Evolutionary conservation across 2,797 vertebrate genomes (phyloP), one percentile per base, ranked within the genome.

Genomic region (Rhabdophis nuchalis): DNA sequence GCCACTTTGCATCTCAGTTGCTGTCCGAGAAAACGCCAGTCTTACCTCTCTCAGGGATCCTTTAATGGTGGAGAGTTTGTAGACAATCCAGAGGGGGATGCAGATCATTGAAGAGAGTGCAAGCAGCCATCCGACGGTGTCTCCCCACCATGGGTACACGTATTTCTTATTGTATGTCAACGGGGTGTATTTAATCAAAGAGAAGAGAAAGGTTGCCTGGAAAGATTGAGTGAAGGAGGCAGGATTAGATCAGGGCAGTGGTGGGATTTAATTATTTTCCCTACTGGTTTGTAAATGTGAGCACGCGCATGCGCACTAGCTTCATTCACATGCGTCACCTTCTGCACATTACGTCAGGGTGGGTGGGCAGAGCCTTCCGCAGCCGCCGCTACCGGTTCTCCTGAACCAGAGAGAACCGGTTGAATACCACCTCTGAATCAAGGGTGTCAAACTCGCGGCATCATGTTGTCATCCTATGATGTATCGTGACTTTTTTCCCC

Each of bases 101-200:
- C 99, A 99, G 93, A 99, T 92, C 98, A 99, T 99, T 87, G 99
- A 99, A 77, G 99, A 98, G 89, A 99, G 97, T 3, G 98, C 99
- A 93, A 99, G 96, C 72, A 99, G 96, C 99, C 99, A 99, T 91
- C 99, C 99, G 46, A 99, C 94, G 5, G 97, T 98, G 18, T 99
- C 97, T 0, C 98, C 99, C 99, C 99, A 99, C 98, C 98, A 99
- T 0, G 99, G 99, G 91, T 99, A 99, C 10, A 97, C 97, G 0
- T 99, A 99, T 87, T 98, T 98, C 96, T 99, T 99, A 96, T 99
- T 99, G 97, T 99, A 99, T 57, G 99, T 99, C 94, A 99, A 95
- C 0, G 99, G 99, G 0, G 98, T 98, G 88, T 99, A 99, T 96
- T 99, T 99, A 96, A 99, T 98, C 96, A 99, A 93, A 90, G 99